Base-by-base conservation (phyloP, 92 coral and sea anemone genomes). In the Pocillopora grandis region DNA sequence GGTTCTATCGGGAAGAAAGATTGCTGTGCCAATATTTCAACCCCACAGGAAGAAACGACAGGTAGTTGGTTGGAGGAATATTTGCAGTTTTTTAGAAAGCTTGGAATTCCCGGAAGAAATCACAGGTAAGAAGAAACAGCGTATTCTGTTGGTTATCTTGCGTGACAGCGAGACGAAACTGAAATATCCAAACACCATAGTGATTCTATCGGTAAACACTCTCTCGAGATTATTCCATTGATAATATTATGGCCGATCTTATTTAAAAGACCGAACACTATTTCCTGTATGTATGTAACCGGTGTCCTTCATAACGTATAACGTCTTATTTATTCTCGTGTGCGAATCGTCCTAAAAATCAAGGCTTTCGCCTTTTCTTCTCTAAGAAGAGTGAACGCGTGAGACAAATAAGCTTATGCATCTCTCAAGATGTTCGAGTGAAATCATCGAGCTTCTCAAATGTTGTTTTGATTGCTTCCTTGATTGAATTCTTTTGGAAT, bases 61-160 rank as follows among this genome's bases (percentile, higher is more conserved):
- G 72, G 19, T 67, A 35, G 87, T 78, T 49, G 95, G 90, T 3
- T 94, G 98, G 98, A 80, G 33, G 36, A 90, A 87, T 71, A 80
- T 94, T 31, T 71, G 76, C 56, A 66, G 81, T 82, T 94, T 92
- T 79, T 79, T 94, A 88, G 87, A 84, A 63, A 94, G 88, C 76
- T 90, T 86, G 67, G 87, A 88, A 36, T 91, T 91, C 68, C 89
- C 94, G 13, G 62, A 69, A 36, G 87, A 78, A 62, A 18, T 84
- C 19, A 80, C 20, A 62, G 94, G 94, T 91, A 79, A 87, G 90
- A 56, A 66, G 10, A 16, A 27, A 62, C 64, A 42, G 31, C 17
- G n/a, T 27, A 23, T 10, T 13, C 8, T 52, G 57, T 19, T 35
- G 4, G 65, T 8, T 57, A 23, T 57, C 37, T 63, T 77, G 21